phyloP scores from a whole-genome alignment of 1,140 invertebrate genomes.

The Drosophila mayri region DNA sequence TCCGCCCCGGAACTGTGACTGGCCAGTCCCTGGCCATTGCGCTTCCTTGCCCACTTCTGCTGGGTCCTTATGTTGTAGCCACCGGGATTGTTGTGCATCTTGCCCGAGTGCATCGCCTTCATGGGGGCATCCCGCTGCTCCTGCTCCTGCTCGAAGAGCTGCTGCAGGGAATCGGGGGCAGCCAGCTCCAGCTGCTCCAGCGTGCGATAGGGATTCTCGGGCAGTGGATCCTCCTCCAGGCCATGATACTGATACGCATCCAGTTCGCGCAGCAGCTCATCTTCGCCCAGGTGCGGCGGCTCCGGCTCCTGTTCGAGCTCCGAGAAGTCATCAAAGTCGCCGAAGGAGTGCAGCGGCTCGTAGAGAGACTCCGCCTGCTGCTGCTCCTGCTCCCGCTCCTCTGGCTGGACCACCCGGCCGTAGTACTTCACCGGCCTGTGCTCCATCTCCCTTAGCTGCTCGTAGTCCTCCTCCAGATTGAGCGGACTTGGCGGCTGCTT shows the following conservation, averaged over 20 bases:
- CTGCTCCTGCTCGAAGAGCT: constrained; percentile 68
- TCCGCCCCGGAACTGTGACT: constrained; percentile 18
- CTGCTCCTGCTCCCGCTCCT: constrained; percentile 57
- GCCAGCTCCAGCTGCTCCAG: constrained; percentile 63
- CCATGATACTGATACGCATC: constrained; percentile 81
- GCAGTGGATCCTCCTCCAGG: constrained; percentile 62
- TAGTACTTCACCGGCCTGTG: constrained; percentile 73
- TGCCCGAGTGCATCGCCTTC: constrained; percentile 34
- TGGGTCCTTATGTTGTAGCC: constrained; percentile 74
- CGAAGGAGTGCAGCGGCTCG: constrained; percentile 67
- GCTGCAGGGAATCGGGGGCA: constrained; percentile 64
- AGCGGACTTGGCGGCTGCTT: constrained; percentile 70
- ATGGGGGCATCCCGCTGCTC: constrained; percentile 44
- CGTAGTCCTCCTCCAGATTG: constrained; percentile 64
- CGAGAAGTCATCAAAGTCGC: constrained; percentile 78
- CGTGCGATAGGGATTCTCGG: constrained; percentile 67
- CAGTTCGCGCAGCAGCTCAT: constrained; percentile 71
- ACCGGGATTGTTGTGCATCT: constrained; percentile 24
- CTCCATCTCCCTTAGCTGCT: constrained; percentile 57
- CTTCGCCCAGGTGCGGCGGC: constrained; percentile 54
- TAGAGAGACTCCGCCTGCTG: constrained; percentile 55
- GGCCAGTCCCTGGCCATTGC: constrained; percentile 39
- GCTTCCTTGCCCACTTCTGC: constrained; percentile 76
- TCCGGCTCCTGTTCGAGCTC: constrained; percentile 66
- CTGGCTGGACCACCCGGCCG: constrained; percentile 71